Percentiles rank a stretch among this genome's conserved stretches.
These are phyloP conservation scores for Anastrepha ludens DNA, from an alignment of 1,140 invertebrate species.

Conservation along the genomic window DNA sequence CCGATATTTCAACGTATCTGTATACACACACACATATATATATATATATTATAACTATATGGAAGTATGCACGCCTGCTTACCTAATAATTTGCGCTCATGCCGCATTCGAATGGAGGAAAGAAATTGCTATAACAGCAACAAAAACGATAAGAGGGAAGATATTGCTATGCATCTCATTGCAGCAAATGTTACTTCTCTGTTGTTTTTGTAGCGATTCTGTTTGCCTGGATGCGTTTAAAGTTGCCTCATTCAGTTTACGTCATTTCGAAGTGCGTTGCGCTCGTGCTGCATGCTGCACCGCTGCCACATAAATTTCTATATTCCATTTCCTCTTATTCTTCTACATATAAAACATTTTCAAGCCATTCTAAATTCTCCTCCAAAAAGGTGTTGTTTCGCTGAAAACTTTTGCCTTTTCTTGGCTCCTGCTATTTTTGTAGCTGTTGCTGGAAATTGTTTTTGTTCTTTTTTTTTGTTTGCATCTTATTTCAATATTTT, in stretches of 20 bases:
- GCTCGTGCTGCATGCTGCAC: not conserved
- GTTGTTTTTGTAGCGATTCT: too few relatives aligned
- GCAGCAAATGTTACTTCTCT: too few relatives aligned
- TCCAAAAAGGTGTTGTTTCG: not conserved
- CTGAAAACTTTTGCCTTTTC: not conserved
- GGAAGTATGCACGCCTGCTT: too few relatives aligned
- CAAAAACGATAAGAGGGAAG: too few relatives aligned
- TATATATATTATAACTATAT: too few relatives aligned
- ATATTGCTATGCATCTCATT: too few relatives aligned
- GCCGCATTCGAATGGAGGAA: too few relatives aligned
- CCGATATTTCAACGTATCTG: too few relatives aligned
- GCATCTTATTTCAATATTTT: not conserved
- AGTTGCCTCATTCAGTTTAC: not conserved
- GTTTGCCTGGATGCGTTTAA: not conserved
- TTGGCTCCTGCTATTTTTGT: slow-evolving; percentile 10
- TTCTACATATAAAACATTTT: not conserved
- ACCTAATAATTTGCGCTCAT: too few relatives aligned
- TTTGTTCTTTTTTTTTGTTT: too few relatives aligned
- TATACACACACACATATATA: too few relatives aligned
- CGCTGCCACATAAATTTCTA: not conserved
- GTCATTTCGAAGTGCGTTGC: not conserved
- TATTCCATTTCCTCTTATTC: not conserved
- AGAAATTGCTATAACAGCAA: too few relatives aligned
- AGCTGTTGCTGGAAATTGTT: not conserved
- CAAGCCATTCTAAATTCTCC: not conserved